Conservation (phyloP, 2,113 vertebrate species). For the Odobenus rosmarus region DNA sequence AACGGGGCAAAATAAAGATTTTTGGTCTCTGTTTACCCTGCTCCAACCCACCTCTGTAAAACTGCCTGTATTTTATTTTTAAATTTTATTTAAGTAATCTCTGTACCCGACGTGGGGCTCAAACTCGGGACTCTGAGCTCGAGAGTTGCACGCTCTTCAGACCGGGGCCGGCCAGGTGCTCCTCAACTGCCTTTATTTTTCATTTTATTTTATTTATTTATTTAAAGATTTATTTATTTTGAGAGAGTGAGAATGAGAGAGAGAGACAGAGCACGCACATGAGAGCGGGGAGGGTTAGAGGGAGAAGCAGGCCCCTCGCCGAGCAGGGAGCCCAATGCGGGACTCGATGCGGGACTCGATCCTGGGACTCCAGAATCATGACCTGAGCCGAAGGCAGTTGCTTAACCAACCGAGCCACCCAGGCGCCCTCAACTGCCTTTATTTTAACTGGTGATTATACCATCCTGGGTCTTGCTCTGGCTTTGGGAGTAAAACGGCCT, state of each 20-base stretch:
- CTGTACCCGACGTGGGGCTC: not conserved
- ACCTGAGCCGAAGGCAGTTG: too few relatives aligned
- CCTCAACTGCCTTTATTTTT: not conserved
- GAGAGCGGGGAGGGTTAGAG: too few relatives aligned
- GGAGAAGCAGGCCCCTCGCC: too few relatives aligned
- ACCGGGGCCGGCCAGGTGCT: not conserved
- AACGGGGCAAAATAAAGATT: not conserved
- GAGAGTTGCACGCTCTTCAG: not conserved
- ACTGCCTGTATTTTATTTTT: not conserved
- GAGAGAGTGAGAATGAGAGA: too few relatives aligned
- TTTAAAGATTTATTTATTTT: too few relatives aligned
- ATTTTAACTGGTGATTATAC: constrained; percentile 3
- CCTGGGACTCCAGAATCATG: too few relatives aligned
- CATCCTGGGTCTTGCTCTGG: not conserved
- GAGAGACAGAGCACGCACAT: too few relatives aligned
- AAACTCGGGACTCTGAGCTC: not conserved
- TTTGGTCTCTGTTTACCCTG: not conserved
- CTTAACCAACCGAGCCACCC: not conserved
- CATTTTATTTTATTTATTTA: too few relatives aligned
- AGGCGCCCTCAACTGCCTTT: not conserved
- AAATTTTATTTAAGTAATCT: not conserved
- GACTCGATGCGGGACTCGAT: too few relatives aligned
- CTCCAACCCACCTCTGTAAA: not conserved
- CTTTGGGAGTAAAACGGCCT: not conserved
- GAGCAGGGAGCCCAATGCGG: too few relatives aligned